Evolutionary conservation across 2,113 vertebrate genomes (phyloP), one percentile per base, ranked within the genome.

Genomic region (Lampris incognitus): DNA sequence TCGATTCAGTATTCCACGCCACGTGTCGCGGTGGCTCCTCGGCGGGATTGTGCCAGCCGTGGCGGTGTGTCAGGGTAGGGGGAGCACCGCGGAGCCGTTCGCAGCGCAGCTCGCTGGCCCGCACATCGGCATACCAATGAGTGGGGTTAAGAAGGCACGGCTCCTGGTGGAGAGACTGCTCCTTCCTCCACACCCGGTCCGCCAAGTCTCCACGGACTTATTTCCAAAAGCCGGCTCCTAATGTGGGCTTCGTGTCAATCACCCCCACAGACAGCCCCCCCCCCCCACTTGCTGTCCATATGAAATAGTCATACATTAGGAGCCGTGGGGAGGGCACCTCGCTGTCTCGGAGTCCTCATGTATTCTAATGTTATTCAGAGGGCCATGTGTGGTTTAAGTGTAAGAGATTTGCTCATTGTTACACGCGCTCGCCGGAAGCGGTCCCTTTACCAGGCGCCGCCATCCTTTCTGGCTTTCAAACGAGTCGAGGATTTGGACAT

Each of bases 61-160:
- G 91, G 95, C 91, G 91, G 95, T 94, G 95, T 96, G 96, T 95
- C 93, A 95, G 94, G 92, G 24, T 24, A 24, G 91, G 61, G 62
- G 57, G 44, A 8, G 74, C 60, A 94, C 94, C 91, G 94, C 95
- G 95, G 96, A 95, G 95, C 94, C 95, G 95, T 94, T 96, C 92
- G 96, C 95, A 96, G 97, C 94, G 94, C 94, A 94, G 94, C 95
- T 95, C 92, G 94, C 81, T 94, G 94, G 92, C 94, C 95, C 94
- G 91, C 94, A 93, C 94, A 95, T 96, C 95, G 94, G 97, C 98
- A 98, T 99, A 98, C 97, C 96, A 98, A 99, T 98, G 98, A 99
- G 96, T 92, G 95, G 94, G 98, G 97, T 98, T 96, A 98, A 98
- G 96, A 97, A 98, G 97, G 94, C 96, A 95, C 92, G 91, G 93